Evolutionary conservation across 1,140 invertebrate genomes (phyloP), one percentile per base, ranked within the genome.

Genomic region (Asbolus verrucosus): DNA sequence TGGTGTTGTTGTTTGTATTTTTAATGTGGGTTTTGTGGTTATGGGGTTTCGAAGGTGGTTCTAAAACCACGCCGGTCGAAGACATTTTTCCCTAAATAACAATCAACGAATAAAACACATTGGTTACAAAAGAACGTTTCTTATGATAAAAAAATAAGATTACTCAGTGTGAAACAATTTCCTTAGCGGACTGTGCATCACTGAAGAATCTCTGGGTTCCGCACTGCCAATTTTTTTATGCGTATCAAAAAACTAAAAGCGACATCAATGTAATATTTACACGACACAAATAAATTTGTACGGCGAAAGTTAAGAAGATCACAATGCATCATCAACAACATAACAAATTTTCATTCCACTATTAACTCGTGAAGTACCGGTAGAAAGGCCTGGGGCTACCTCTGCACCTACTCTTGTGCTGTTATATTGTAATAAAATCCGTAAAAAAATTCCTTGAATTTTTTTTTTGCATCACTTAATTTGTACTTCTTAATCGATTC

Each of bases 21-120:
- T 63, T 74, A 15, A 65, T 11, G 18, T 61, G 54, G 19, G 31
- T 54, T 6, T 66, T 54, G 13, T 75, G 46, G 16, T 67, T 54
- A 9, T 66, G 36, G 62, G 71, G 61, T 73, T 77, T 69, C 6
- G 67, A 33, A 2, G 61, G 43, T 2, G 74, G 59, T 6, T 72
- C 67, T 6, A 75, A 38, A 8, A 75, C 31, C 6, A 72, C 54
- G 21, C 71, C 69, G 8, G 60, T 62, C 8, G 76, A 73, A 14
- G 76, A 77, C 76, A 77, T 77, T 9, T 60, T 60, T 27, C n/a
- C 21, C 21, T 60, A 38, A 18, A 13, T 13, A 62, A 62, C 14
- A 24, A 59, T 27, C 18, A 27, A 50, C 14, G n/a, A 41, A n/a
- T 27, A 3, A 27, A 27, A 27, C 24, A n/a, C n/a, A n/a, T n/a